These are phyloP conservation scores for Amphiprion clarkii DNA, from an alignment of 2,797 vertebrate species.

Conservation along the genomic window DNA sequence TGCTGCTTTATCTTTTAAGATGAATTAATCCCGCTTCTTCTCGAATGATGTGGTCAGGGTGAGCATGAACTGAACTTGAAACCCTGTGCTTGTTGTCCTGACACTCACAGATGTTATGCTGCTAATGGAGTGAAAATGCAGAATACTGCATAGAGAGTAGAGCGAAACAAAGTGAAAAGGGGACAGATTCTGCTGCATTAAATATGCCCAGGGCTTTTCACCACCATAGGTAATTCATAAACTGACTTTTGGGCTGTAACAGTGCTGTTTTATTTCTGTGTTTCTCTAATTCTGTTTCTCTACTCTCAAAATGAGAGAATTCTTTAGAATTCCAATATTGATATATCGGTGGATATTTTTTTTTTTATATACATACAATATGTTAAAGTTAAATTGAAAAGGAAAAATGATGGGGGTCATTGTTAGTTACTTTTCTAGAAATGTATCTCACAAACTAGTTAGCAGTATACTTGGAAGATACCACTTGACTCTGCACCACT, in stretches of 20 bases:
- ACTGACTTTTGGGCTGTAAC: conserved; percentile 60
- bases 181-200: conserved; percentile 77
- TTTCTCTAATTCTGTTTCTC: conserved; percentile 36
- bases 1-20: conserved; percentile 12
- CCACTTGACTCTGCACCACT: no score
- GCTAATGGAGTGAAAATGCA: conserved; percentile 47
- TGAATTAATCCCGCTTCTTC: conserved; percentile 18
- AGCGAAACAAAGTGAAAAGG: conserved; percentile 58
- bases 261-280: conserved; percentile 46
- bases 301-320: conserved; percentile 5
- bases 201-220: conserved; percentile 73
- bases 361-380: no score
- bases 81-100: conserved; percentile 15
- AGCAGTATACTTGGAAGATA: no score
- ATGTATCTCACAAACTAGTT: no score
- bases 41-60: conserved; percentile 11
- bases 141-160: conserved; percentile 55
- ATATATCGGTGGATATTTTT: no score
- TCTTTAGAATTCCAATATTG: no score
- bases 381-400: no score
- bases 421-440: no score
- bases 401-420: no score
- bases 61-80: conserved; percentile 34
- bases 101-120: conserved; percentile 19
- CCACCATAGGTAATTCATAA: conserved; percentile 80